phyloP scores from a whole-genome alignment of 2,888 invertebrate genomes.

The Zaprionus bogoriensis region DNA sequence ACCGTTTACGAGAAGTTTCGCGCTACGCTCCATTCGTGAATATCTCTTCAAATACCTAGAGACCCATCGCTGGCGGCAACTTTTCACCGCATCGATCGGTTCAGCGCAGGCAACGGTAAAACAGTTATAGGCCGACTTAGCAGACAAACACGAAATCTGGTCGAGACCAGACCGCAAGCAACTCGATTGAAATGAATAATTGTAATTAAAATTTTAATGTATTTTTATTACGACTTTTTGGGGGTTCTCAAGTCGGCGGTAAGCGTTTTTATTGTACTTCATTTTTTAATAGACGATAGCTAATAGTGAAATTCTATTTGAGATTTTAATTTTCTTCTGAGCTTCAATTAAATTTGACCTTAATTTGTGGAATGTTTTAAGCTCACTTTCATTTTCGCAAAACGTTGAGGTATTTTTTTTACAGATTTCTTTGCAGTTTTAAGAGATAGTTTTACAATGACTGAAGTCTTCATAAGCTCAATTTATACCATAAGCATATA shows the following conservation, averaged over 20 bases:
- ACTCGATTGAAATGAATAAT: neutral
- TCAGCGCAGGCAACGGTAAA: constrained; percentile 39
- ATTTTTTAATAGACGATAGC: neutral
- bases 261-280: neutral
- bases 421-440: too few relatives aligned
- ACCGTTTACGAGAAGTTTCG: constrained; percentile 31
- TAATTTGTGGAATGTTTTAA: neutral
- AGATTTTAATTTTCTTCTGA: neutral
- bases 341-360: neutral
- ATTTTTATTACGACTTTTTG: neutral
- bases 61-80: constrained; percentile 24
- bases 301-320: neutral
- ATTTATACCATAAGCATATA: too few relatives aligned
- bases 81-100: constrained; percentile 50
- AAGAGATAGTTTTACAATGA: neutral
- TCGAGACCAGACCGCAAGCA: neutral
- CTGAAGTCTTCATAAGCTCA: neutral
- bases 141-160: neutral
- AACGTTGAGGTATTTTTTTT: too few relatives aligned
- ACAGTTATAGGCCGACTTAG: constrained; percentile 33
- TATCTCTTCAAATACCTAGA: neutral
- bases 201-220: neutral
- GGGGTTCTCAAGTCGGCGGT: neutral
- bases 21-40: neutral
- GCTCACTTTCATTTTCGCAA: neutral